Conservation (phyloP, 2,888 invertebrate genomes). For the Sesia apiformis region DNA sequence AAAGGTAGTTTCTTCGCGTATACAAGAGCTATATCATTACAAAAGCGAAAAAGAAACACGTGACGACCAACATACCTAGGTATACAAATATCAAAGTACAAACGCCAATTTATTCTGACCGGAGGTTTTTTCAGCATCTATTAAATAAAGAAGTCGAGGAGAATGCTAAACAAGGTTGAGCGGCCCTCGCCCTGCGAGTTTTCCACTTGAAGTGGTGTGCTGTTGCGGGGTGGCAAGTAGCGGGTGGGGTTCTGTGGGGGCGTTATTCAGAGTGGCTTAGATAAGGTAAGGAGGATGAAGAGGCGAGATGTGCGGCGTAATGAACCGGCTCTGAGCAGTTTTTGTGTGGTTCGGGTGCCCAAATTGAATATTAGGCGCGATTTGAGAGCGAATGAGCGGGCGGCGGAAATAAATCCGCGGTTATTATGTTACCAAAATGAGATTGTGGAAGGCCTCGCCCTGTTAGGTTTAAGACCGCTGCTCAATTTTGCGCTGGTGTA, state of each 20-base stretch:
- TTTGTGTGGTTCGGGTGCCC: constrained; percentile 68
- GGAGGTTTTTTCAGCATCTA: constrained; percentile 68
- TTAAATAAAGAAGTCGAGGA: constrained; percentile 73
- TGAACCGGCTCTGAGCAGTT: constrained; percentile 70
- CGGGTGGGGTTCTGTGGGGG: constrained; percentile 34
- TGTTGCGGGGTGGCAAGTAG: constrained; percentile 29
- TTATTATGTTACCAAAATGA: constrained; percentile 71
- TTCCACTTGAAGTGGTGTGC: constrained; percentile 69
- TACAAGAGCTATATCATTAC: constrained; percentile 8
- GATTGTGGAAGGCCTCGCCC: constrained; percentile 59
- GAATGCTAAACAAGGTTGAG: constrained; percentile 74
- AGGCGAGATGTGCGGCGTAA: constrained; percentile 71
- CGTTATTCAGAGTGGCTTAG: constrained; percentile 68
- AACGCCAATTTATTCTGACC: constrained; percentile 69
- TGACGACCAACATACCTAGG: too few species aligned
- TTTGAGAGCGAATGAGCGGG: constrained; percentile 69
- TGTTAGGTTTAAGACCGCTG: constrained; percentile 51
- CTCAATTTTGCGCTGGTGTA: constrained; percentile 61
- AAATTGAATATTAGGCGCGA: constrained; percentile 74
- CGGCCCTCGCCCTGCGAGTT: constrained; percentile 70
- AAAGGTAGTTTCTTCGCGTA: background rate
- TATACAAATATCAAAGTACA: constrained; percentile 37
- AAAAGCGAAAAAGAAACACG: too few species aligned
- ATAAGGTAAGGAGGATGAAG: constrained; percentile 74
- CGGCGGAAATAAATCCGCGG: constrained; percentile 69